Percentiles rank a stretch among this genome's conserved stretches.
These are phyloP conservation scores for Himalopsyche anomala DNA, from an alignment of 2,888 invertebrate species.

Conservation along the genomic window DNA sequence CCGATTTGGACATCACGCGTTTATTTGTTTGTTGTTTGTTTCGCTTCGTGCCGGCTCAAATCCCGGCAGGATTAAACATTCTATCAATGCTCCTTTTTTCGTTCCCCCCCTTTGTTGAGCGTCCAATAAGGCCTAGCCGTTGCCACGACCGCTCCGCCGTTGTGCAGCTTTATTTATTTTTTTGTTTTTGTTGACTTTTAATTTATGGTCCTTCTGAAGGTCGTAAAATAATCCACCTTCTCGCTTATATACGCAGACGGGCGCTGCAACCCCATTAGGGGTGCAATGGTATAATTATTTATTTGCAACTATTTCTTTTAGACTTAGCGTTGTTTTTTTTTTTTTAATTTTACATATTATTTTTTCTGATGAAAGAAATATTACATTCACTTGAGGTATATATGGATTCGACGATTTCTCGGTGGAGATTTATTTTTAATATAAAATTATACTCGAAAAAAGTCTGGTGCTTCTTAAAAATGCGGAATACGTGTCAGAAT, in stretches of 20 bases:
- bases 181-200: constrained; percentile 43
- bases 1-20: constrained; percentile 56
- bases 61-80: constrained; percentile 53
- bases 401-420: too few species aligned
- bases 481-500: too few species aligned
- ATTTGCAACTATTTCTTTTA: too few species aligned
- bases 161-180: constrained; percentile 37
- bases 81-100: constrained; percentile 44
- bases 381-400: too few species aligned
- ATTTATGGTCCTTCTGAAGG: constrained; percentile 60
- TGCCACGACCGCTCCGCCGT: constrained; percentile 1
- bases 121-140: neutral
- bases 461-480: too few species aligned
- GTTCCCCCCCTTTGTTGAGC: neutral
- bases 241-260: neutral
- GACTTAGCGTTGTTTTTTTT: too few species aligned
- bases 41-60: constrained; percentile 53
- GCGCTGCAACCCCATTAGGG: neutral
- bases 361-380: too few species aligned
- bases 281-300: neutral
- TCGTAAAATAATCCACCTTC: constrained; percentile 59
- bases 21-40: constrained; percentile 38
- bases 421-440: too few species aligned
- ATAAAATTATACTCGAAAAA: too few species aligned
- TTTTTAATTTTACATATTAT: too few species aligned